Evolutionary conservation across 1,140 invertebrate species (phyloP), one percentile per base, ranked within the genome.

Genomic region (Teleopsis dalmanni): DNA sequence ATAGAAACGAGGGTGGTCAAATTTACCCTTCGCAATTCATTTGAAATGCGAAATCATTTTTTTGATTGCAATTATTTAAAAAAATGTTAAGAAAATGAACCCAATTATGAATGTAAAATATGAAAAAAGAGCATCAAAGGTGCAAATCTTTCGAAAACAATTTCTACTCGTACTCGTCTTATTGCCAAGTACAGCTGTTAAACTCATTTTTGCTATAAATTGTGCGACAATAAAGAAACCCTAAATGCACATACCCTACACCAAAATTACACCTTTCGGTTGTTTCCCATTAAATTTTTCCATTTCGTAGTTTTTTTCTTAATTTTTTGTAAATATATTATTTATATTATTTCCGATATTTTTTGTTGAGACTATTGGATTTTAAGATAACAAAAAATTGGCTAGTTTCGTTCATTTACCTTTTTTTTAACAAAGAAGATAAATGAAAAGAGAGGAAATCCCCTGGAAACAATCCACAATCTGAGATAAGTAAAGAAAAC

Each of bases 211-310:
- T n/a, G n/a, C n/a, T n/a, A n/a, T n/a, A n/a, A n/a, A n/a, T n/a
- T n/a, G n/a, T n/a, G n/a, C n/a, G n/a, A n/a, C n/a, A n/a, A 43
- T 18, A 43, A 43, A 43, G 18, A 43, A 18, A 43, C 26, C 41
- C 27, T 43, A 43, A 43, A 43, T 43, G 41, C 16, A 27, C 41
- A 43, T 31, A 27, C 26, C 18, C 41, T 19, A 43, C 27, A 43
- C 41, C 41, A 31, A 43, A 43, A 43, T 43, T 43, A 43, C 41
- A 43, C 41, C 41, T 43, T 43, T 43, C 22, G 26, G 31, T 43
- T 21, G 27, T 43, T 29, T 43, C 25, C 26, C 27, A 43, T 27
- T 29, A 43, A 8, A 18, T 43, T 43, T 42, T 43, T 31, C n/a
- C n/a, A n/a, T n/a, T n/a, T n/a, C n/a, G n/a, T n/a, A n/a, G n/a